A percentile compares a stretch with the other conserved stretches of the same genome.
Evolutionary conservation across 2,797 vertebrate genomes (phyloP).

Genomic region (Falco columbarius): DNA sequence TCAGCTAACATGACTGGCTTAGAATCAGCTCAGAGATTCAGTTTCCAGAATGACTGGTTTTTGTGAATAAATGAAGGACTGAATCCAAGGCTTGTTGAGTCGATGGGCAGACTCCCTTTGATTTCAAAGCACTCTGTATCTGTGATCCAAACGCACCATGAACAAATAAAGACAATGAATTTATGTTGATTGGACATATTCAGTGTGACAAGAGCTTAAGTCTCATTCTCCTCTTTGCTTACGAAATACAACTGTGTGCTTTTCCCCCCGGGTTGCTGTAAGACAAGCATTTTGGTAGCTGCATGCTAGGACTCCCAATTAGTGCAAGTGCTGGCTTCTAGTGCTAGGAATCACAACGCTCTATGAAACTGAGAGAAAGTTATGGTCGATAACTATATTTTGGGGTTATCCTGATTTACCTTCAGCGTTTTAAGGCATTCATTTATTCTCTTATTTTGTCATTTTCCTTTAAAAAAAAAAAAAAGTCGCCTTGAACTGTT

Average conservation of each 20-base stretch:
- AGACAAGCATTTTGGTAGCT: conserved; percentile 27
- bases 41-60: background rate
- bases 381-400: background rate
- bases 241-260: conserved; percentile 25
- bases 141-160: background rate
- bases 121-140: background rate
- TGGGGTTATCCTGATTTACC: background rate
- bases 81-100: conserved; percentile 20
- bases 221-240: conserved; percentile 47
- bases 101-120: background rate
- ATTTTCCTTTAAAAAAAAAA: background rate
- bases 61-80: conserved; percentile 9
- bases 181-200: conserved; percentile 47
- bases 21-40: background rate
- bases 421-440: background rate
- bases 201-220: conserved; percentile 48
- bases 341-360: accelerated
- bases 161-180: conserved; percentile 56
- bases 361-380: background rate
- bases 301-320: conserved; percentile 33
- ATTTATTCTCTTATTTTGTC: background rate
- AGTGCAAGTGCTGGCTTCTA: background rate
- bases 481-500: background rate
- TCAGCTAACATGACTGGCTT: background rate
- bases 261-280: background rate